Evolutionary conservation across 2,797 vertebrate genomes (phyloP), one percentile per base, ranked within the genome.

Genomic region (Tadarida brasiliensis): DNA sequence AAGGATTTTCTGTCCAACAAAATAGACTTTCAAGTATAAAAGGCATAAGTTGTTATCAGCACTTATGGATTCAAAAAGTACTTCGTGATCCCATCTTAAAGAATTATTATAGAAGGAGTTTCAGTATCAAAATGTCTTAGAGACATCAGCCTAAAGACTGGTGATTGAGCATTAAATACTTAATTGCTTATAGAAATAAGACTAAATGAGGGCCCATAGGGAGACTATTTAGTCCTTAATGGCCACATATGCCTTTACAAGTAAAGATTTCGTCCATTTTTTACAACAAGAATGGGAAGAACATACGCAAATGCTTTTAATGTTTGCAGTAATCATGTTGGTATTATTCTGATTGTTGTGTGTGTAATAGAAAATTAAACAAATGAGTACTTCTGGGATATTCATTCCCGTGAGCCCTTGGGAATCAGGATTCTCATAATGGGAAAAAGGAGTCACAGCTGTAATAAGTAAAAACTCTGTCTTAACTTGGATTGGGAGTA

Each of bases 111-210:
- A 94, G 59, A 89, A 51, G 39, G 39, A 68, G 8, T 67, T 92
- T 83, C 74, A n/a, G 84, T 30, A 39, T 39, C 8, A 70, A 78
- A 81, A 59, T 63, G 54, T 24, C 59, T 30, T 33, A 5, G 68
- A 65, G 39, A 54, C 19, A 7, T 54, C 67, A 44, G 35, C 8
- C 5, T 70, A 26, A 77, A 51, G n/a, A 84, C 35, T 63, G 15
- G 14, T 57, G 39, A 12, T 74, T 87, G 54, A 54, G 11, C 47
- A 73, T 68, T 74, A 88, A 57, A 33, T 76, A 30, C 65, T 81
- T 76, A 71, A 65, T 61, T 95, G 33, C 26, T 26, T 82, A 35
- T 17, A 28, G 57, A 80, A 94, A 78, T 81, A 91, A 93, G 51
- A 84, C 20, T 73, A 54, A n/a, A n/a, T 82, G 30, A 92, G 26